Percentiles rank a stretch among this genome's conserved stretches.
phyloP scores from a whole-genome alignment of 2,113 vertebrate species.

The Grammomys surdaster region DNA sequence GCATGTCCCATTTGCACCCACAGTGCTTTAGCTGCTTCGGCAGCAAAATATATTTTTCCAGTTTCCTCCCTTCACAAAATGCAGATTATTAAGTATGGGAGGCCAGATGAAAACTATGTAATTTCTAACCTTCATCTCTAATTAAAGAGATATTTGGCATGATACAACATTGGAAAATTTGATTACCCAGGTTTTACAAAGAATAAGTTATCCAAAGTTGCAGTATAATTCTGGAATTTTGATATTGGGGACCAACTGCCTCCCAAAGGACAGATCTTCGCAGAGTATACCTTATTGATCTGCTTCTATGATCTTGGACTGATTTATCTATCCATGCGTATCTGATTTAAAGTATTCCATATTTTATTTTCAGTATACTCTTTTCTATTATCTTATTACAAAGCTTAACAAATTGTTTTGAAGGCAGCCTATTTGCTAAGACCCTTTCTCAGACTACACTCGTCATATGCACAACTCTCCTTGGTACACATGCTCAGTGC shows the following conservation, averaged over 20 bases:
- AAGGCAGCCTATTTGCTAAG: neutral
- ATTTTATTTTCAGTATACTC: neutral
- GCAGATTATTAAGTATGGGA: neutral
- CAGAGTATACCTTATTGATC: neutral
- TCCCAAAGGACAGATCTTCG: neutral
- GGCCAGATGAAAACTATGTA: neutral
- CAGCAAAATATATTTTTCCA: neutral
- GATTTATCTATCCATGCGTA: fast-evolving
- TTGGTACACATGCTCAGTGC: neutral
- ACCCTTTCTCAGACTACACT: too few species aligned
- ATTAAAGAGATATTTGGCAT: too few species aligned
- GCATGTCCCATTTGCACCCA: neutral
- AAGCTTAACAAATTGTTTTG: neutral
- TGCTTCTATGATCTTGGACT: neutral
- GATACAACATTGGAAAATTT: neutral
- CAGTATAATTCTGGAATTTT: too few species aligned
- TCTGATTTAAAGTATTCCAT: neutral
- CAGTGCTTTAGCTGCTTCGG: neutral
- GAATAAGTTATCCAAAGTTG: neutral
- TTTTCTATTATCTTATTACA: neutral
- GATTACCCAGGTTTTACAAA: neutral
- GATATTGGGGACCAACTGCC: neutral
- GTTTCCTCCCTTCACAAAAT: neutral
- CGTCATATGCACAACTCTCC: fast-evolving
- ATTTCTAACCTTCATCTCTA: too few species aligned